Percentiles rank a stretch among this genome's conserved stretches.
phyloP scores from a whole-genome alignment of 2,888 invertebrate species.

The Cheilosia scutellata region DNA sequence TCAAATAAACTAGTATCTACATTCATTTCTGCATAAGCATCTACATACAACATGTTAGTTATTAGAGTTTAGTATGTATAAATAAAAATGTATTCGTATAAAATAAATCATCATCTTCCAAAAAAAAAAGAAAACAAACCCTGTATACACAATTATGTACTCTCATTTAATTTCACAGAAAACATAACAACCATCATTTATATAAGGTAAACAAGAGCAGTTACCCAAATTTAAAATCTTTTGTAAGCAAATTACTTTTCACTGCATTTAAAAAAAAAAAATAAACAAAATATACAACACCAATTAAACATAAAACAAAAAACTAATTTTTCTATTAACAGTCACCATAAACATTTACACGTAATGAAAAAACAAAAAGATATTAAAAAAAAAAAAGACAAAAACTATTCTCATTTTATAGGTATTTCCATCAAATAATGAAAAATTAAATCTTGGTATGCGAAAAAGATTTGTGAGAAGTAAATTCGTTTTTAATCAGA shows the following conservation, averaged over 20 bases:
- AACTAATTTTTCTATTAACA: conserved; percentile 51
- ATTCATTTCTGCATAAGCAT: conserved; percentile 36
- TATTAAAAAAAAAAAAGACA: conserved; percentile 5
- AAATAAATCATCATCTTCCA: conserved; percentile 64
- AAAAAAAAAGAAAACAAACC: background rate
- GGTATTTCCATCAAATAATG: conserved; percentile 24
- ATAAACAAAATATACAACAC: background rate
- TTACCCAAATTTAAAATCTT: conserved; percentile 10
- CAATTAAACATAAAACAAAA: conserved; percentile 12
- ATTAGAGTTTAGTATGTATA: conserved; percentile 30
- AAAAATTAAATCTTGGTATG: conserved; percentile 39
- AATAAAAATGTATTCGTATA: conserved; percentile 37
- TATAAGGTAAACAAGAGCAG: background rate
- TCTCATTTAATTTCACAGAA: conserved; percentile 31
- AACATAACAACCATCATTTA: conserved; percentile 1
- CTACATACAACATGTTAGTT: conserved; percentile 37
- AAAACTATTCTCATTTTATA: conserved; percentile 50
- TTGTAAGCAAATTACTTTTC: conserved; percentile 15
- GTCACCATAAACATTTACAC: conserved; percentile 12
- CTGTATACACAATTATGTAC: conserved; percentile 26
- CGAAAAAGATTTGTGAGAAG: conserved; percentile 3
- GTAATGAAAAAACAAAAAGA: background rate
- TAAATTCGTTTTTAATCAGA: conserved; percentile 34
- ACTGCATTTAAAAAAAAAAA: background rate
- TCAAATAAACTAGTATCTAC: conserved; percentile 8